phyloP scores from a whole-genome alignment of 1,140 invertebrate genomes.

The Hyles euphorbiae region DNA sequence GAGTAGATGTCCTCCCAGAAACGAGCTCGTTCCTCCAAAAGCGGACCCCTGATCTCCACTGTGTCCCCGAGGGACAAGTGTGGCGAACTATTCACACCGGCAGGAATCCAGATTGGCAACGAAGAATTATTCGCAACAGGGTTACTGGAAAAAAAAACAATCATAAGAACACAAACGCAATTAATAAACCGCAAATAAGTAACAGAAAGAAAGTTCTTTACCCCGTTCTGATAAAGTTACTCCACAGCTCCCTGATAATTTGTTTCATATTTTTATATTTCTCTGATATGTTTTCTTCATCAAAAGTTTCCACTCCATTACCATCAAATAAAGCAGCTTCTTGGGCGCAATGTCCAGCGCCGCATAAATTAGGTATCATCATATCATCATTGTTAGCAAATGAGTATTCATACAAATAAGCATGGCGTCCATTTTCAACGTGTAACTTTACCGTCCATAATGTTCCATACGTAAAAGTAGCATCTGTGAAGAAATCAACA shows the following conservation, averaged over 20 bases:
- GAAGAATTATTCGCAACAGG: constrained; percentile 15
- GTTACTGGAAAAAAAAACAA: constrained; percentile 21
- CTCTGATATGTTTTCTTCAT: no score
- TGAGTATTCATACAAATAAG: constrained; percentile 12
- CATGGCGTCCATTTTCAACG: not conserved
- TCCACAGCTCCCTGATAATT: not conserved
- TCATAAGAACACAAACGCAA: not conserved
- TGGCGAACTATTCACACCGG: constrained; percentile 1
- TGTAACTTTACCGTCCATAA: constrained; percentile 5
- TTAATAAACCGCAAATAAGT: not conserved
- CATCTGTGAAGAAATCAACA: not conserved
- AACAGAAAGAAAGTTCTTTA: not conserved
- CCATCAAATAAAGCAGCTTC: not conserved
- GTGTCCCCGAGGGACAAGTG: no score
- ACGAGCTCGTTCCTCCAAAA: no score
- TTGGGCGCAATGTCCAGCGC: constrained; percentile 1
- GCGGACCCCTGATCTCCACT: no score
- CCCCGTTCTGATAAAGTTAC: not conserved
- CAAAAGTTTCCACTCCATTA: no score
- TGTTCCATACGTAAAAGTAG: constrained; percentile 9
- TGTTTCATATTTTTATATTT: no score
- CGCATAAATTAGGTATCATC: not conserved
- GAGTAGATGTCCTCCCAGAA: no score
- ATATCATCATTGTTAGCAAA: not conserved
- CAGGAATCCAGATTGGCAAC: constrained; percentile 22